A percentile compares a stretch with the other conserved stretches of the same genome.
phyloP scores from a whole-genome alignment of 2,888 invertebrate genomes.

The Smittia aterrima region DNA sequence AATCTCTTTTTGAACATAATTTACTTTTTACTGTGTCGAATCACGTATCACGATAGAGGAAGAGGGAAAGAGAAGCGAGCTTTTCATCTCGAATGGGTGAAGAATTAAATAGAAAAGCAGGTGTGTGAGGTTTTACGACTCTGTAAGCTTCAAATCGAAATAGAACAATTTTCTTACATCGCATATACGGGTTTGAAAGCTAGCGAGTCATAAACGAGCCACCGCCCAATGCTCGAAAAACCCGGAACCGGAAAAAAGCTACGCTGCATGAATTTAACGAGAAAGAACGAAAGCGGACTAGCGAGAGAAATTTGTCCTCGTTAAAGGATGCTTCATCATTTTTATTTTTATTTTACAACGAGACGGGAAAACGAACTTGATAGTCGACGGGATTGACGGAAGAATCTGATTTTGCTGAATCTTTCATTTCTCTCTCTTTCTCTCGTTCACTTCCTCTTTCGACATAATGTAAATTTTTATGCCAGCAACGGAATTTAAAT shows the following conservation, averaged over 20 bases:
- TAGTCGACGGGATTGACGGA: conserved; percentile 12
- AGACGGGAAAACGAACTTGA: background rate
- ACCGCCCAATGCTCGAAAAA: conserved; percentile 18
- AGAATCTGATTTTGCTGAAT: conserved; percentile 4
- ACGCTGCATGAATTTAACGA: conserved; percentile 11
- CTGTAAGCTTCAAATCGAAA: too few species aligned
- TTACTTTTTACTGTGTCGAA: background rate
- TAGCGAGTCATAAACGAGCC: background rate
- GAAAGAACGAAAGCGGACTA: background rate
- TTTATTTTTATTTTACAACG: background rate
- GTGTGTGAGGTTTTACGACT: too few species aligned
- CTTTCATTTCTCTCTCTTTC: background rate
- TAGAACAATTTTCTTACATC: too few species aligned
- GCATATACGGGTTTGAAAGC: background rate
- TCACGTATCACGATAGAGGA: too few species aligned
- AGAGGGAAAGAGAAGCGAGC: too few species aligned
- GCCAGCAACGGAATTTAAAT: background rate
- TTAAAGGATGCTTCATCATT: conserved; percentile 21
- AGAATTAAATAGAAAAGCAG: too few species aligned
- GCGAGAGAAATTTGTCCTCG: conserved; percentile 14
- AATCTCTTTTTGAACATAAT: background rate
- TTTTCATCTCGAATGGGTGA: too few species aligned
- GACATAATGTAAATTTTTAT: conserved; percentile 7
- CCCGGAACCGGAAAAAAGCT: conserved; percentile 23
- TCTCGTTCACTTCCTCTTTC: background rate